Percentiles rank a stretch among this genome's conserved stretches.
Conservation (phyloP, 2,797 vertebrate species). For the Molothrus ater region DNA sequence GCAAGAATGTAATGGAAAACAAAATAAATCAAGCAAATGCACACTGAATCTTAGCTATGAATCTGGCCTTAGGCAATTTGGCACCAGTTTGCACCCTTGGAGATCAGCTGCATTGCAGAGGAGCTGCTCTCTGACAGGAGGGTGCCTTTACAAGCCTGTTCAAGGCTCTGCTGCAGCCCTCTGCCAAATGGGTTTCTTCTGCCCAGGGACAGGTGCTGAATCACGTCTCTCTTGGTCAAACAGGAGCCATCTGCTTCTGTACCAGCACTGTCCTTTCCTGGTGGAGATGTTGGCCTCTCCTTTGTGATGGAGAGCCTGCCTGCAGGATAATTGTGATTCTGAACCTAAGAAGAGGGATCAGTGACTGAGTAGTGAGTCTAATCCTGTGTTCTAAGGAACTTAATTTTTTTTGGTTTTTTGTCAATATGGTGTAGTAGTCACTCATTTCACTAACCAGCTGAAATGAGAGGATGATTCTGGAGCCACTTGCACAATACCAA, state of each 20-base stretch:
- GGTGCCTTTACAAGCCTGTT: slow-evolving; percentile 3
- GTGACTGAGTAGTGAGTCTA: background rate
- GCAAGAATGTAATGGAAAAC: background rate
- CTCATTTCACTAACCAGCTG: background rate
- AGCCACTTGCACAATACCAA: background rate
- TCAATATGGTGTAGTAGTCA: background rate
- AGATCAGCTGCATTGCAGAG: slow-evolving; percentile 65
- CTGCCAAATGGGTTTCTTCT: slow-evolving; percentile 4
- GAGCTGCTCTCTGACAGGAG: background rate
- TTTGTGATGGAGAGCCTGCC: background rate
- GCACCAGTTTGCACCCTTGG: slow-evolving; percentile 26
- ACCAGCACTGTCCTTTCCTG: background rate
- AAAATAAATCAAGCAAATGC: slow-evolving; percentile 46
- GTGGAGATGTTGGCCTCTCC: background rate
- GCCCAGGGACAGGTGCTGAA: slow-evolving; percentile 46
- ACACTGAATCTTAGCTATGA: slow-evolving; percentile 39
- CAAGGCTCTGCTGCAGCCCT: slow-evolving; percentile 13
- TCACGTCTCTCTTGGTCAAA: slow-evolving; percentile 25
- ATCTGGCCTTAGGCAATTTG: slow-evolving; percentile 28
- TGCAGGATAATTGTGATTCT: background rate
- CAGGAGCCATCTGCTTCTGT: slow-evolving; percentile 18
- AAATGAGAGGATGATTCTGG: background rate
- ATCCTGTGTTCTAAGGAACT: background rate
- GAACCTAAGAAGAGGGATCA: background rate
- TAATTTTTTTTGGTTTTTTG: background rate